These are phyloP conservation scores for Ramazzottius varieornatus DNA, from an alignment of 2,888 invertebrate genomes.

Conservation along the genomic window DNA sequence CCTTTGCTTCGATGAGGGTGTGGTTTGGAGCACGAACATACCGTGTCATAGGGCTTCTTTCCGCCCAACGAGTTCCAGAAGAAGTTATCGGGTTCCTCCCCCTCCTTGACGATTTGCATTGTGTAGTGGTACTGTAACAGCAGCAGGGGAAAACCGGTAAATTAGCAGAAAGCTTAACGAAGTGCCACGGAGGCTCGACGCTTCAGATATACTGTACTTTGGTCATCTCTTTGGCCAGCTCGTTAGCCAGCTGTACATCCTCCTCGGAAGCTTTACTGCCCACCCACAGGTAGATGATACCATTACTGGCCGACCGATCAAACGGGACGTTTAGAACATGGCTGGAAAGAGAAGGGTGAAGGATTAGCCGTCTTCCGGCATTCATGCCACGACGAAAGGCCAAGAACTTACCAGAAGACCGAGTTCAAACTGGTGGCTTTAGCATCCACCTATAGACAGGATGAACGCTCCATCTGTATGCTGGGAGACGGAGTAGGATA, in stretches of 20 bases:
- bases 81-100: conserved; percentile 89
- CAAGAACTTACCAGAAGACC: conserved; percentile 51
- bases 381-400: neutral
- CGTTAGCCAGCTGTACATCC: conserved; percentile 56
- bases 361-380: too few species aligned
- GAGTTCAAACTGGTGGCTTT: conserved; percentile 66
- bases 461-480: too few species aligned
- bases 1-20: neutral
- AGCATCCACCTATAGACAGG: conserved; percentile 35
- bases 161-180: neutral
- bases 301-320: conserved; percentile 52
- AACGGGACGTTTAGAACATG: conserved; percentile 67
- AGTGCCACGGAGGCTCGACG: neutral
- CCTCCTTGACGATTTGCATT: conserved; percentile 52
- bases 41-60: conserved; percentile 54
- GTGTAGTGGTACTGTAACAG: conserved; percentile 20
- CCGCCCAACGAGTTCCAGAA: conserved; percentile 92
- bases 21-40: too few species aligned
- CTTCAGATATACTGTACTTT: neutral
- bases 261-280: conserved; percentile 57
- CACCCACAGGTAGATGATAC: conserved; percentile 86
- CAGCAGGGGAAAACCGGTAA: conserved; percentile 6
- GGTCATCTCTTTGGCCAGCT: conserved; percentile 62
- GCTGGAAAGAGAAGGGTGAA: conserved; percentile 30
- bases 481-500: too few species aligned